Conservation (phyloP, 2,797 vertebrate genomes). For the Rhinoraja longicauda region DNA sequence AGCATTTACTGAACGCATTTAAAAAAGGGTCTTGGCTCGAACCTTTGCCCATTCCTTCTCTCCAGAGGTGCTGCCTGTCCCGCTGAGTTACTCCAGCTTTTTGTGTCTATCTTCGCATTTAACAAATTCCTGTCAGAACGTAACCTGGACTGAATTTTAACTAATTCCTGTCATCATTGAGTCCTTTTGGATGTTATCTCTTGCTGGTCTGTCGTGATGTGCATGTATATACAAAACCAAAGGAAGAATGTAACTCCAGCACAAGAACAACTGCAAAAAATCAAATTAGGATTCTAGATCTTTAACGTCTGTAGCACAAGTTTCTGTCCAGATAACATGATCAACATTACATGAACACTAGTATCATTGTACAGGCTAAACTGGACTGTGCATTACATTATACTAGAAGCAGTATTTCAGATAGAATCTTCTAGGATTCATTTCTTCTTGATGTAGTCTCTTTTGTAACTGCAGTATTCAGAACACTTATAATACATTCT, state of each 20-base stretch:
- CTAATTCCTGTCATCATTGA: not conserved
- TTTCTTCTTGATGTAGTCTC: constrained; percentile 26
- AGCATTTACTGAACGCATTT: not conserved
- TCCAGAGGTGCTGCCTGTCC: too few species aligned
- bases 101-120: too few species aligned
- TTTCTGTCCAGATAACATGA: constrained; percentile 28
- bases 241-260: constrained; percentile 16
- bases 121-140: not conserved
- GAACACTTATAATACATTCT: constrained; percentile 38
- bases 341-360: constrained; percentile 36
- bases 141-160: constrained; percentile 4
- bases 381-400: constrained; percentile 27
- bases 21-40: too few species aligned
- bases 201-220: not conserved
- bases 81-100: too few species aligned
- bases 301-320: constrained; percentile 36
- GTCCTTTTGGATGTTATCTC: not conserved
- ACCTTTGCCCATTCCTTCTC: too few species aligned
- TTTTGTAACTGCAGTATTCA: constrained; percentile 37
- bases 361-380: constrained; percentile 34
- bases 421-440: constrained; percentile 35
- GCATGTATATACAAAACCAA: constrained; percentile 12
- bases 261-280: constrained; percentile 17
- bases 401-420: constrained; percentile 33
- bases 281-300: constrained; percentile 30